phyloP scores from a whole-genome alignment of 2,888 invertebrate species.

The Ophion ventricosus region DNA sequence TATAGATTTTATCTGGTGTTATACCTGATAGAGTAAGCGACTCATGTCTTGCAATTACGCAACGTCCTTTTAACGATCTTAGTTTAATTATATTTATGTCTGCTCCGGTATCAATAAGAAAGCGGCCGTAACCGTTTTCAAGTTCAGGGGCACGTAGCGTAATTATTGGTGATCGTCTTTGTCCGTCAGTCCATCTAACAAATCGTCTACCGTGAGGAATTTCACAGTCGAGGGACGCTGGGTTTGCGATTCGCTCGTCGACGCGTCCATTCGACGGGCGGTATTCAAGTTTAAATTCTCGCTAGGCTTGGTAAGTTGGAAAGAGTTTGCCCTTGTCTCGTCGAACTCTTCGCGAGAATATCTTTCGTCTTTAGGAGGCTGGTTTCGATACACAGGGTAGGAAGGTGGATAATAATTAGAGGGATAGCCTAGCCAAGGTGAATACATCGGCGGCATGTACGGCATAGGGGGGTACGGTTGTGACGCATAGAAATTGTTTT shows the following conservation, averaged over 20 bases:
- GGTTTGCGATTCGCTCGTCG: no score
- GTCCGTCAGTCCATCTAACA: constrained; percentile 6
- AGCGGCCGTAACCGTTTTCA: constrained; percentile 5
- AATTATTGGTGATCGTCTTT: constrained; percentile 40
- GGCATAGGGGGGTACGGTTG: neutral
- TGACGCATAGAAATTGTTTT: neutral
- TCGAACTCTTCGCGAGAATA: neutral
- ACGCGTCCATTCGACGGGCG: constrained; percentile 59
- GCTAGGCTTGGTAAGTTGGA: neutral
- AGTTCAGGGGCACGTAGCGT: constrained; percentile 49
- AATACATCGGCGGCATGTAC: neutral
- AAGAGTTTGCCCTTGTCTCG: neutral
- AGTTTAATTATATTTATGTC: constrained; percentile 54
- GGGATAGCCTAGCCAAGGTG: neutral
- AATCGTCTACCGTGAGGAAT: constrained; percentile 28
- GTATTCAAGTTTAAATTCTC: neutral
- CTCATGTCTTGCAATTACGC: constrained; percentile 25
- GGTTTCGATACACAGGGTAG: no score
- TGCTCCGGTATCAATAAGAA: constrained; percentile 54
- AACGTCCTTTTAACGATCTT: constrained; percentile 10
- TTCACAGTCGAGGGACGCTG: constrained; percentile 57
- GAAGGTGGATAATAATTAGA: no score
- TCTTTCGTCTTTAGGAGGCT: no score
- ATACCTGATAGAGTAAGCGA: constrained; percentile 42
- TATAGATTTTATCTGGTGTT: constrained; percentile 31